Conservation (phyloP, 1,140 invertebrate genomes). For the Drosophila mojavensis region DNA sequence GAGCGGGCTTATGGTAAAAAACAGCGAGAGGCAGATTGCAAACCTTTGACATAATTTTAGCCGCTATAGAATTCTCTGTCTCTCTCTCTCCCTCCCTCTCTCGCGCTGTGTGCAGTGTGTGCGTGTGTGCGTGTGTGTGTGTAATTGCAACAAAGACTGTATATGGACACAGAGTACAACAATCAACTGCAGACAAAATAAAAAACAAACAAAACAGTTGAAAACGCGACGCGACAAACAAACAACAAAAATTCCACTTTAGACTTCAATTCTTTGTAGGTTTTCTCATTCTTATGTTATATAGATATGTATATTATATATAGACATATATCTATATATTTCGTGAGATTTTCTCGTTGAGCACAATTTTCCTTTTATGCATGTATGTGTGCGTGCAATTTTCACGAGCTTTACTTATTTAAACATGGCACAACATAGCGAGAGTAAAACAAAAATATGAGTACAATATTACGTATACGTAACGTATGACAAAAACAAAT, state of each 20-base stretch:
- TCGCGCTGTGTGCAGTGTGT: slow-evolving; percentile 17
- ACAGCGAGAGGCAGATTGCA: slow-evolving; percentile 46
- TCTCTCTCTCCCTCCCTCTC: background rate
- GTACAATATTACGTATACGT: slow-evolving; percentile 75
- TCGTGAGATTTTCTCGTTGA: background rate
- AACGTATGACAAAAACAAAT: slow-evolving; percentile 49
- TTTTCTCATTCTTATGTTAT: background rate
- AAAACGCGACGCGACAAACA: slow-evolving; percentile 39
- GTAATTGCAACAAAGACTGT: slow-evolving; percentile 66
- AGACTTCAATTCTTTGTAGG: background rate
- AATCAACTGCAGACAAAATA: slow-evolving; percentile 13
- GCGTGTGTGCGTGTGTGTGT: slow-evolving; percentile 38
- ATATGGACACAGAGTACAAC: slow-evolving; percentile 67
- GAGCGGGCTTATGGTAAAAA: slow-evolving; percentile 46
- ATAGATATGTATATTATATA: background rate
- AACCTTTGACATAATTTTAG: slow-evolving; percentile 75
- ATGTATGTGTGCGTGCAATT: background rate
- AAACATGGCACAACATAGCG: slow-evolving; percentile 34
- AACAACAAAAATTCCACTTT: slow-evolving; percentile 32
- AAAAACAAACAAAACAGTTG: slow-evolving; percentile 25
- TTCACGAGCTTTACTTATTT: slow-evolving; percentile 18
- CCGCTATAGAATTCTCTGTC: slow-evolving; percentile 11
- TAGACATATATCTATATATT: background rate
- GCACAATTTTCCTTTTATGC: slow-evolving; percentile 28
- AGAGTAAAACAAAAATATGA: slow-evolving; percentile 29